Percentiles rank a stretch among this genome's conserved stretches.
phyloP scores from a whole-genome alignment of 1,140 invertebrate genomes.

The Drosophila orosa region DNA sequence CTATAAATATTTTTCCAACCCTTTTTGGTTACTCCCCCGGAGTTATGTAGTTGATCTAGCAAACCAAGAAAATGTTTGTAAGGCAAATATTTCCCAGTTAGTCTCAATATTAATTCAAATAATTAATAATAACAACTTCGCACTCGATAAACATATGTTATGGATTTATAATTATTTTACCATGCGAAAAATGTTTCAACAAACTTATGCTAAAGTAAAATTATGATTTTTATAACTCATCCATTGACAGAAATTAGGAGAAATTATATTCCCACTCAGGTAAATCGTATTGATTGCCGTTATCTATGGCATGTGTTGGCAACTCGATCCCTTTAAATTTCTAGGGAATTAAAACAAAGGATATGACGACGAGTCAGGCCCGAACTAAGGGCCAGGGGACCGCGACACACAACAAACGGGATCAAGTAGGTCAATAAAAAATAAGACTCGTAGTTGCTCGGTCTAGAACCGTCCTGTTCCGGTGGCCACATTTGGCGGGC shows the following conservation, averaged over 20 bases:
- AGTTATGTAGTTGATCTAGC: no score
- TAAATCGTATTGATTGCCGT: not conserved
- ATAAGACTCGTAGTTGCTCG: not conserved
- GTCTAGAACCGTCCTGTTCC: constrained; percentile 61
- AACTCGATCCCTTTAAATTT: constrained; percentile 26
- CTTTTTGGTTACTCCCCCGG: no score
- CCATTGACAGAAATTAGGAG: not conserved
- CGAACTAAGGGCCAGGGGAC: not conserved
- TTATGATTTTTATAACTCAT: constrained; percentile 12
- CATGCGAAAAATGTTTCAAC: no score
- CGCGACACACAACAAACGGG: constrained; percentile 37
- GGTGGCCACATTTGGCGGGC: constrained; percentile 33
- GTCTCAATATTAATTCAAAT: no score
- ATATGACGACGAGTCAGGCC: constrained; percentile 6
- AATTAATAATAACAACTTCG: no score
- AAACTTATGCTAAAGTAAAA: no score
- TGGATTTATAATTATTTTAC: not conserved
- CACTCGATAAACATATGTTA: not conserved
- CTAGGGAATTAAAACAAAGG: constrained; percentile 46
- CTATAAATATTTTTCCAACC: no score
- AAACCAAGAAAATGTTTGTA: no score
- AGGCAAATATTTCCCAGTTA: no score
- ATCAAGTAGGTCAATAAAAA: constrained; percentile 67
- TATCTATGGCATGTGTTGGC: not conserved
- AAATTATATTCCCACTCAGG: not conserved